A percentile compares a stretch with the other conserved stretches of the same genome.
Evolutionary conservation across 1,140 invertebrate genomes (phyloP).

Genomic region (Drosophila bocqueti): DNA sequence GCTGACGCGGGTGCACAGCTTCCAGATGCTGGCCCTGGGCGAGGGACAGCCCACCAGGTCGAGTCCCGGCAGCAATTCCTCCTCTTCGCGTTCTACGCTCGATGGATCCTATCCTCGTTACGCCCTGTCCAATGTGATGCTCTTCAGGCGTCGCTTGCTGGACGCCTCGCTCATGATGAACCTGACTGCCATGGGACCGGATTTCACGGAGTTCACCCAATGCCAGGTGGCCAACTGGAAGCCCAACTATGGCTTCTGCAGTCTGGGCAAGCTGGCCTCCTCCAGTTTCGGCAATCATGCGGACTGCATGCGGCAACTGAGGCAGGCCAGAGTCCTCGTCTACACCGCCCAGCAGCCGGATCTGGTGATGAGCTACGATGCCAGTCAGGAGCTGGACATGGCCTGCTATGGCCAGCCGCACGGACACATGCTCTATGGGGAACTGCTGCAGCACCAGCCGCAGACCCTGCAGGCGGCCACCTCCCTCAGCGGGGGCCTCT

Average conservation of each 20-base stretch:
- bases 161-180: constrained; percentile 63
- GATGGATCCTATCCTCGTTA: constrained; percentile 59
- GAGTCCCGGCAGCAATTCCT: constrained; percentile 55
- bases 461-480: constrained; percentile 77
- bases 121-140: constrained; percentile 69
- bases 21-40: constrained; percentile 73
- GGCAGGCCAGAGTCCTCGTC: constrained; percentile 60
- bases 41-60: constrained; percentile 48
- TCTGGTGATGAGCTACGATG: constrained; percentile 72
- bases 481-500: constrained; percentile 69
- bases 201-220: constrained; percentile 77
- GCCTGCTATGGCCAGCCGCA: constrained; percentile 65
- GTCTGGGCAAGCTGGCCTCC: constrained; percentile 49
- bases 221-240: constrained; percentile 81
- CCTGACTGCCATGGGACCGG: constrained; percentile 80
- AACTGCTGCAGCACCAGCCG: constrained; percentile 66
- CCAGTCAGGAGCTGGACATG: constrained; percentile 71
- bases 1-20: constrained; percentile 54
- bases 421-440: constrained; percentile 77
- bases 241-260: constrained; percentile 78
- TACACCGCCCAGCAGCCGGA: constrained; percentile 76
- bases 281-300: constrained; percentile 61
- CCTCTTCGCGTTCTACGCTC: constrained; percentile 62
- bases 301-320: constrained; percentile 69
- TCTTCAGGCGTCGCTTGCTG: constrained; percentile 65